phyloP scores from a whole-genome alignment of 1,140 invertebrate species.

The Euschistus heros region DNA sequence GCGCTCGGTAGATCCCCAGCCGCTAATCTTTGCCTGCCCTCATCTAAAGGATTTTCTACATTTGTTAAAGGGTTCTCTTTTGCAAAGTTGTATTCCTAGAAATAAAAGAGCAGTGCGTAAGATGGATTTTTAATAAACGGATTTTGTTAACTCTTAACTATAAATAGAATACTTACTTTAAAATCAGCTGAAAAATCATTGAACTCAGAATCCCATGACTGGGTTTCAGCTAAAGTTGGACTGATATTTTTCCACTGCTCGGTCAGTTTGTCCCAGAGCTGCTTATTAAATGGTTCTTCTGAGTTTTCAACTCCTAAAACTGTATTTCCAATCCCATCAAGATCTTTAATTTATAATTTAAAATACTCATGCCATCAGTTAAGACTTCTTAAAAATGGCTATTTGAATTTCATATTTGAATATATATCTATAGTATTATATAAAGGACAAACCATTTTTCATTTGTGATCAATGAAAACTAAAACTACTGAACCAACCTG shows the following conservation, averaged over 20 bases:
- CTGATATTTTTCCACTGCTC: constrained; percentile 21
- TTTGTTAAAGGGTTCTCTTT: constrained; percentile 78
- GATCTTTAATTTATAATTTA: too few relatives aligned
- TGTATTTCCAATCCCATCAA: too few relatives aligned
- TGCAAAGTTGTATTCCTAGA: constrained; percentile 67
- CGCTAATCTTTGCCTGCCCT: constrained; percentile 70
- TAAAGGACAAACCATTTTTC: too few relatives aligned
- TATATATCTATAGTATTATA: too few relatives aligned
- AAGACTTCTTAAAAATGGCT: too few relatives aligned
- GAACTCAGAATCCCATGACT: constrained; percentile 21
- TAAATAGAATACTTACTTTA: not conserved
- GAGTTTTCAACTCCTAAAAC: not conserved
- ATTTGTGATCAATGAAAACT: too few relatives aligned
- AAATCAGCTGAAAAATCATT: constrained; percentile 17
- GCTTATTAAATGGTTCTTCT: constrained; percentile 36
- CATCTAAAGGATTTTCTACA: constrained; percentile 69
- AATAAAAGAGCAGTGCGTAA: not conserved
- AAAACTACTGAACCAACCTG: too few relatives aligned
- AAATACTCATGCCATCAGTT: too few relatives aligned
- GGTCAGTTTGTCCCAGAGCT: constrained; percentile 53
- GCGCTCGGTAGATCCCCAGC: constrained; percentile 88
- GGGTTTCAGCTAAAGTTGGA: not conserved
- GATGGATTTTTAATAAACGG: too few relatives aligned
- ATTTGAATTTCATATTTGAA: too few relatives aligned
- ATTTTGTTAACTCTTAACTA: not conserved